Conservation (phyloP, 1,140 invertebrate genomes). For the Matsumurasca onukii region DNA sequence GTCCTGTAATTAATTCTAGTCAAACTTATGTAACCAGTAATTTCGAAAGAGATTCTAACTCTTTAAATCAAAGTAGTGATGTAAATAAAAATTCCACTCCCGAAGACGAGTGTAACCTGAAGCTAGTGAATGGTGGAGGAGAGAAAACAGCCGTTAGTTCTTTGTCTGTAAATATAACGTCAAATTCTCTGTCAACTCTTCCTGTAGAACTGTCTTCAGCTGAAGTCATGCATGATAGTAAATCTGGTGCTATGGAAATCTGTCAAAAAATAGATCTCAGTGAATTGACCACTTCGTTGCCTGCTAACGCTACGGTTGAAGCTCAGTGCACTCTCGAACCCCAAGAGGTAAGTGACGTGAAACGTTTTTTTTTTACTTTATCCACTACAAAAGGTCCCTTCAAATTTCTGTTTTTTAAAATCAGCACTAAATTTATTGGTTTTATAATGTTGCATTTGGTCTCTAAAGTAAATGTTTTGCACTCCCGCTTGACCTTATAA, state of each 20-base stretch:
- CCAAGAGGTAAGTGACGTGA: slow-evolving; percentile 31
- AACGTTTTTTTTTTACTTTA: no score
- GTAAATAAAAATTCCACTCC: slow-evolving; percentile 15
- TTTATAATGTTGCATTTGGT: no score
- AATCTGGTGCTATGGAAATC: slow-evolving; percentile 45
- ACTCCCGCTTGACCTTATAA: no score
- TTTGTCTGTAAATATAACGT: neutral
- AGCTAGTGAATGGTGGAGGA: neutral
- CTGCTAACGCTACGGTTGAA: slow-evolving; percentile 48
- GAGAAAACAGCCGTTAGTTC: slow-evolving; percentile 3
- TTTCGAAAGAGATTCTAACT: slow-evolving; percentile 8
- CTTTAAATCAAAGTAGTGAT: neutral
- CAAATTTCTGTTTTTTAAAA: no score
- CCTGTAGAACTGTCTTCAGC: neutral
- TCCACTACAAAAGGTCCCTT: no score
- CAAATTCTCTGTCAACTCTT: neutral
- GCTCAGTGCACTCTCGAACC: slow-evolving; percentile 20
- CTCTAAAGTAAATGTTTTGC: no score
- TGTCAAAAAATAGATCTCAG: slow-evolving; percentile 49
- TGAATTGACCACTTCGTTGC: slow-evolving; percentile 36
- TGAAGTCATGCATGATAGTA: slow-evolving; percentile 9
- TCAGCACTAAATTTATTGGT: no score
- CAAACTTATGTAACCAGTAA: slow-evolving; percentile 2
- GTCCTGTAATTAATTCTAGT: slow-evolving; percentile 5
- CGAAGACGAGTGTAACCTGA: neutral